phyloP scores from a whole-genome alignment of 2,888 invertebrate species.

The Epistrophe grossulariae region DNA sequence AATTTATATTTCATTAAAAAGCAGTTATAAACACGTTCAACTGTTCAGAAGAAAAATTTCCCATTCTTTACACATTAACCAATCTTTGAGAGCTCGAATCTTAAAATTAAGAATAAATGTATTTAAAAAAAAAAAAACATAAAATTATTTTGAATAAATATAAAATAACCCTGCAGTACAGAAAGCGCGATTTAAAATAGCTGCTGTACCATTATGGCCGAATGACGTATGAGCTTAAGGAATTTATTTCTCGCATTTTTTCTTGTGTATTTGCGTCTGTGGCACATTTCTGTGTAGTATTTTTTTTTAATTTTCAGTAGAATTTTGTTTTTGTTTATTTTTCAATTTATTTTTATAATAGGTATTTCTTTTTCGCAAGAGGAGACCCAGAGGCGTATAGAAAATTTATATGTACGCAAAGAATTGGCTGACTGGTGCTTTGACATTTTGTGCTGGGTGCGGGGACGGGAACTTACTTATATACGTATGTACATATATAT shows the following conservation, averaged over 20 bases:
- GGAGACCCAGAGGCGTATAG: constrained; percentile 67
- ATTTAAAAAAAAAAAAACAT: constrained; percentile 32
- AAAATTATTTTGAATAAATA: constrained; percentile 33
- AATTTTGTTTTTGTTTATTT: constrained; percentile 39
- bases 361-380: constrained; percentile 56
- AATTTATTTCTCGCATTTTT: constrained; percentile 73
- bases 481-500: constrained; percentile 7
- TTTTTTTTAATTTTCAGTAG: constrained; percentile 51
- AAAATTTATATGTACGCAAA: constrained; percentile 50
- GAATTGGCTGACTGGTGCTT: constrained; percentile 48
- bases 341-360: constrained; percentile 56
- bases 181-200: constrained; percentile 66
- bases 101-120: too few relatives aligned
- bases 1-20: constrained; percentile 52
- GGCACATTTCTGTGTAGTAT: constrained; percentile 73
- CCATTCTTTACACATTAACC: constrained; percentile 45
- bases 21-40: constrained; percentile 67
- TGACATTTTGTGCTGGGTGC: constrained; percentile 58
- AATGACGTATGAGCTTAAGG: constrained; percentile 72
- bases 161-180: constrained; percentile 38
- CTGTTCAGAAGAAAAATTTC: constrained; percentile 43
- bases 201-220: constrained; percentile 60
- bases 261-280: constrained; percentile 74
- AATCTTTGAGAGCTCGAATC: constrained; percentile 20
- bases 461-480: neutral